Evolutionary conservation across 2,888 invertebrate genomes (phyloP).

Genomic region (Galerucella pusilla): DNA sequence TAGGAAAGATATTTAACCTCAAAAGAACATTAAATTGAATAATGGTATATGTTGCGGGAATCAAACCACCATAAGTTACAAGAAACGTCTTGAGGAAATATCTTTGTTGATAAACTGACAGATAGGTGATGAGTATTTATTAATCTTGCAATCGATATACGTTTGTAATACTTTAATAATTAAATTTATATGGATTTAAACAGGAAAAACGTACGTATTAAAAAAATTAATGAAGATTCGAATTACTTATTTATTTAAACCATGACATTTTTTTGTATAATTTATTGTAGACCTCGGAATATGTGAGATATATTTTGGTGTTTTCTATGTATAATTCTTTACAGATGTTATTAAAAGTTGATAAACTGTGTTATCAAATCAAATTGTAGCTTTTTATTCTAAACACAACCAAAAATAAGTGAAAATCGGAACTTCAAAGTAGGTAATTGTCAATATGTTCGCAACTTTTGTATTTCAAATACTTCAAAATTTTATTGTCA

Average conservation of each 20-base stretch:
- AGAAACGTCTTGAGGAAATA: too few relatives aligned
- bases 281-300: slow-evolving; percentile 34
- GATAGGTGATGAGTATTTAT: too few relatives aligned
- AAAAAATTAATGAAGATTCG: not conserved
- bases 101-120: too few relatives aligned
- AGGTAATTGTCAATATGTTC: too few relatives aligned
- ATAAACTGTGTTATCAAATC: slow-evolving; percentile 11
- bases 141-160: too few relatives aligned
- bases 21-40: too few relatives aligned
- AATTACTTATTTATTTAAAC: slow-evolving; percentile 13
- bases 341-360: slow-evolving; percentile 39
- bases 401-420: not conserved
- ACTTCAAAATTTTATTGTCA: too few relatives aligned
- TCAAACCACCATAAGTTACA: too few relatives aligned
- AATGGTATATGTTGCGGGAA: too few relatives aligned
- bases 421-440: too few relatives aligned
- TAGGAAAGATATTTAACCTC: too few relatives aligned
- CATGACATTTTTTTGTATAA: slow-evolving; percentile 23
- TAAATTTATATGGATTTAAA: not conserved
- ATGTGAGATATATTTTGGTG: slow-evolving; percentile 40
- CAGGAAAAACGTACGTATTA: not conserved
- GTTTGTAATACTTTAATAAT: not conserved
- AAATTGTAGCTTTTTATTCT: not conserved
- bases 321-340: slow-evolving; percentile 41
- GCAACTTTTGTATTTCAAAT: too few relatives aligned